A percentile compares a stretch with the other conserved stretches of the same genome.
phyloP scores from a whole-genome alignment of 1,140 invertebrate genomes.

The Doryteuthis pealeii region DNA sequence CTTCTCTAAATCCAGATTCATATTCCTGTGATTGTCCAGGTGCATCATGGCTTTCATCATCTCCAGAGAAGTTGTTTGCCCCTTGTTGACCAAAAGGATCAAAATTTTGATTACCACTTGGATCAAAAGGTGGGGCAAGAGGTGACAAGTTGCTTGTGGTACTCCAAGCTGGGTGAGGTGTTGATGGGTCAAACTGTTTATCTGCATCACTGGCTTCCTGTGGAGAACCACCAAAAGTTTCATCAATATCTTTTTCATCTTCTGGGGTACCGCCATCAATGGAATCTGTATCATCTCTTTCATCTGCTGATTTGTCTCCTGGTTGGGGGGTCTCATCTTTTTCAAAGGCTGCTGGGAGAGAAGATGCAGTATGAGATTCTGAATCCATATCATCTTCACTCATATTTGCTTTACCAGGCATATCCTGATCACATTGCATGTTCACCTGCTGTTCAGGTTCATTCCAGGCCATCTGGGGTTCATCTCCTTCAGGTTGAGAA shows the following conservation, averaged over 20 bases:
- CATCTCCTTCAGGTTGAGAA: slow-evolving; percentile 17
- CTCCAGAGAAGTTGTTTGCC: slow-evolving; percentile 31
- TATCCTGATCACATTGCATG: slow-evolving; percentile 19
- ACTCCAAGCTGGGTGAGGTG: background rate
- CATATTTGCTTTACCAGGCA: slow-evolving; percentile 19
- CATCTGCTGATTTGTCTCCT: slow-evolving; percentile 19
- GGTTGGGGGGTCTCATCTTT: slow-evolving; percentile 31
- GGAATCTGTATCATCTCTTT: slow-evolving; percentile 37
- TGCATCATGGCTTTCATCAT: background rate
- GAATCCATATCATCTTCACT: slow-evolving; percentile 17
- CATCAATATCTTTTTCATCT: slow-evolving; percentile 41
- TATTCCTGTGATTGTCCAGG: background rate
- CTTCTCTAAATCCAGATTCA: background rate
- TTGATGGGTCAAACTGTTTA: background rate
- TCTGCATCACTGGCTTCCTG: background rate
- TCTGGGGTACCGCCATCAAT: slow-evolving; percentile 34
- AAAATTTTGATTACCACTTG: slow-evolving; percentile 11
- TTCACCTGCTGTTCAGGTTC: slow-evolving; percentile 26
- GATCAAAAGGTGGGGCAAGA: background rate
- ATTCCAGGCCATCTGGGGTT: background rate
- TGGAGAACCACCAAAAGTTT: slow-evolving; percentile 16
- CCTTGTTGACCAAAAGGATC: slow-evolving; percentile 15
- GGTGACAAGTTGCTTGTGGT: background rate
- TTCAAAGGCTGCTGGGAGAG: slow-evolving; percentile 44
- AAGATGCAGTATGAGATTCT: slow-evolving; percentile 18